Evolutionary conservation across 2,113 vertebrate genomes (phyloP).

Genomic region (Mesembrinibis cayennensis): DNA sequence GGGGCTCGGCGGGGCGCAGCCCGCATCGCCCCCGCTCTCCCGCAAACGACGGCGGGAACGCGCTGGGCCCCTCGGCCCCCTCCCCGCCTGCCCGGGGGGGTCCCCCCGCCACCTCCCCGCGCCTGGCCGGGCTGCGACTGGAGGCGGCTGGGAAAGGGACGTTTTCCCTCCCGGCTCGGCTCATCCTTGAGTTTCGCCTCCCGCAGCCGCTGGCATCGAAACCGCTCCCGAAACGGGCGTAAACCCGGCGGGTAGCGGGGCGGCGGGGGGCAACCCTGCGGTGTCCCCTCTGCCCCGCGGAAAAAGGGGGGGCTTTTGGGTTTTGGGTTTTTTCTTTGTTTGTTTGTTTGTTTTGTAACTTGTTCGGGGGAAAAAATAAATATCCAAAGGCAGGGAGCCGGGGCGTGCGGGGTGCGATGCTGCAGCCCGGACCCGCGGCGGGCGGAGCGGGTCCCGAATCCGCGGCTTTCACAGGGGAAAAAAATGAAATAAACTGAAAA

Average conservation of each 20-base stretch:
- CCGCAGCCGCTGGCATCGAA: neutral
- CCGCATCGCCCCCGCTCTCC: neutral
- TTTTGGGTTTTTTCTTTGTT: neutral
- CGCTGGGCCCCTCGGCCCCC: neutral
- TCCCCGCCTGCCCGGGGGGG: neutral
- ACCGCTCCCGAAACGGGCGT: neutral
- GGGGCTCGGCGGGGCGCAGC: neutral
- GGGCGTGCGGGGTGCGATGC: neutral
- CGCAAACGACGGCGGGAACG: neutral
- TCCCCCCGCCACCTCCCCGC: too few relatives aligned
- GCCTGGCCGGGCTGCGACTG: too few relatives aligned
- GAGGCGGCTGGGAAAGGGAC: neutral
- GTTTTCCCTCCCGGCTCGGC: neutral
- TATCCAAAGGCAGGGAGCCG: neutral
- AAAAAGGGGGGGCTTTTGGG: neutral
- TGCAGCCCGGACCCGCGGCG: neutral
- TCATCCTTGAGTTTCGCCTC: neutral
- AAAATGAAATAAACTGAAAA: neutral
- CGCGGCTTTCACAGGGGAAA: too few relatives aligned
- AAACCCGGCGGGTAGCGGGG: too few relatives aligned
- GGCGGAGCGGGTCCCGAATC: too few relatives aligned
- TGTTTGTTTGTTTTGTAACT: neutral
- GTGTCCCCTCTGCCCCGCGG: neutral
- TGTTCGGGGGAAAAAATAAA: neutral
- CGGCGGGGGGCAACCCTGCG: too few relatives aligned